Percentiles rank a stretch among this genome's conserved stretches.
Evolutionary conservation across 2,888 invertebrate species (phyloP).

Genomic region (Lymantria monacha): DNA sequence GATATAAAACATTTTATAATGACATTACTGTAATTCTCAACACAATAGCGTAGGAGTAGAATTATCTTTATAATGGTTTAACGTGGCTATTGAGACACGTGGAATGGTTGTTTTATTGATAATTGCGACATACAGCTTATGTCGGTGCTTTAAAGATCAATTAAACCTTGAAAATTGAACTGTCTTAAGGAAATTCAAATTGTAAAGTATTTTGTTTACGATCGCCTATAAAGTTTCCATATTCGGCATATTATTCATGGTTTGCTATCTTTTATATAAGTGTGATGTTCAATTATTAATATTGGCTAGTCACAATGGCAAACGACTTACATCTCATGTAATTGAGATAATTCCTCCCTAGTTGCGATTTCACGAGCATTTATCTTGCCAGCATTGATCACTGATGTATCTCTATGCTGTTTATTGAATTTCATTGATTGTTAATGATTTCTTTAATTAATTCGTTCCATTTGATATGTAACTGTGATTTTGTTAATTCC

Average conservation of each 20-base stretch:
- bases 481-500: neutral
- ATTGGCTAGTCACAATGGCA: conserved; percentile 31
- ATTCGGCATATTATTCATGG: conserved; percentile 9
- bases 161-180: conserved; percentile 63
- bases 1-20: conserved; percentile 26
- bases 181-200: conserved; percentile 55
- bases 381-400: conserved; percentile 18
- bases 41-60: conserved; percentile 28
- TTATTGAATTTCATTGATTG: conserved; percentile 33
- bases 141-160: conserved; percentile 53
- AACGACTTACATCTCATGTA: conserved; percentile 27
- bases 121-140: conserved; percentile 50
- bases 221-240: conserved; percentile 45
- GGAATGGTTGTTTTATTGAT: conserved; percentile 54
- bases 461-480: conserved; percentile 16
- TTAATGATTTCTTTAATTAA: conserved; percentile 31
- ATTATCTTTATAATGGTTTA: conserved; percentile 36
- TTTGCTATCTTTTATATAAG: conserved; percentile 11
- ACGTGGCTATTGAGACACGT: conserved; percentile 26
- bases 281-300: conserved; percentile 23
- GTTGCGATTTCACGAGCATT: conserved; percentile 31
- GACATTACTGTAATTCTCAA: conserved; percentile 31
- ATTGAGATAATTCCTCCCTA: conserved; percentile 28
- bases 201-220: conserved; percentile 48
- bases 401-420: conserved; percentile 22